Evolutionary conservation across 2,113 vertebrate genomes (phyloP), one percentile per base, ranked within the genome.

Genomic region (Aspidoscelis tigris): DNA sequence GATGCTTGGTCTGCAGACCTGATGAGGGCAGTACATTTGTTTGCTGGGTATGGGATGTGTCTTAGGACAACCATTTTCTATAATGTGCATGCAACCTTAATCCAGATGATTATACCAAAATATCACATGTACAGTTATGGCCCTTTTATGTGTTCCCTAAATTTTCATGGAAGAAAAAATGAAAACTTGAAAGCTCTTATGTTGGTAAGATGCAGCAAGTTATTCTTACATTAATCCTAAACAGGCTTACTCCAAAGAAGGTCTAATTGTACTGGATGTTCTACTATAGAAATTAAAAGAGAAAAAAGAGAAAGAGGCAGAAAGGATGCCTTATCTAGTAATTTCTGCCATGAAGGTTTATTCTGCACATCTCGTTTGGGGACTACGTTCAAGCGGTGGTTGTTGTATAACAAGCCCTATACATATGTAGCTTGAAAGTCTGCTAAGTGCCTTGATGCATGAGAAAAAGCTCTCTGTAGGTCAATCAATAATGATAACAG

Each of bases 401-500:
- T 86, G 79, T 61, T 77, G 70, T 76, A n/a, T 80, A 80, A 84
- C 0, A 0, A 72, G 90, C 84, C 84, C 71, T 88, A 89, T 83
- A 2, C 1, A 78, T 78, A 69, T 66, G 87, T 84, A 26, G 66
- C 75, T 65, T 83, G 61, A 82, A 92, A 91, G 71, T 86, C 84
- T 89, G 83, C 79, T 83, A 87, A 92, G n/a, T 76, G 78, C 55
- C 80, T 41, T 61, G 69, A 12, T 79, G 69, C 84, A 66, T 84
- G 87, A 41, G 79, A 86, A 86, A 78, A 81, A 43, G 83, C 39
- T 68, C 24, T 77, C 90, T 80, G 44, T 58, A 68, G 44, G 69
- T 87, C 85, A 91, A 88, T 90, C 91, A 90, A 86, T 92, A 86
- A 80, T 86, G 84, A 88, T 87, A 93, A 87, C 0, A 22, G 76